Evolutionary conservation across 2,888 invertebrate species (phyloP), one percentile per base, ranked within the genome.

Genomic region (Hyalella azteca): DNA sequence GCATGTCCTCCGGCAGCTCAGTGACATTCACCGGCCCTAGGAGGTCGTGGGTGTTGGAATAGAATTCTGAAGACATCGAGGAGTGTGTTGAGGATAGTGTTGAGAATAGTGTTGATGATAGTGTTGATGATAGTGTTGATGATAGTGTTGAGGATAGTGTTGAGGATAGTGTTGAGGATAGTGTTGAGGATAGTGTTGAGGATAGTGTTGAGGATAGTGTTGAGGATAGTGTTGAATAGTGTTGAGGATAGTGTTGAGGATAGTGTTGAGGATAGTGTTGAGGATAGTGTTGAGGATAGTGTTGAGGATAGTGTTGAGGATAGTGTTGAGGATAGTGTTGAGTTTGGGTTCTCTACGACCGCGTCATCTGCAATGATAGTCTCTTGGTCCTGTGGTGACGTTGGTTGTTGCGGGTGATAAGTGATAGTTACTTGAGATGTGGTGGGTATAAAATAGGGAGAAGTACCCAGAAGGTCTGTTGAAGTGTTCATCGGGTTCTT

Each of bases 1-100:
- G 90, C 95, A 96, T 94, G 86, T 95, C 94, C 7, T 78, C 77
- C 5, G 79, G 81, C 54, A 81, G 75, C 19, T 26, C 26, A n/a
- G 78, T 73, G 4, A 26, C 49, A 40, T 77, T 77, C 22, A 48
- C 59, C n/a, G n/a, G n/a, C n/a, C n/a, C n/a, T n/a, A n/a, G n/a
- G 49, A n/a, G 9, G 29, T 49, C 49, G 7, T 13, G 29, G 11
- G 3, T 36, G 9, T 41, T 48, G 4, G 13, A 29, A 36, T 11
- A 9, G 29, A 32, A 26, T 13, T 48, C 73, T 5, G 22, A n/a
- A 13, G 0, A 22, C 36, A 19, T 22, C 19, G 22, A 73, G 9
- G 22, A 19, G 22, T 36, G n/a, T 39, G 73, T 73, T 40, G 39
- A 22, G 7, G 3, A 9, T 0, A n/a, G 13, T 9, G 39, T 9